Base-by-base conservation (phyloP, 2,888 invertebrate genomes). In the Chloroclysta siterata region DNA sequence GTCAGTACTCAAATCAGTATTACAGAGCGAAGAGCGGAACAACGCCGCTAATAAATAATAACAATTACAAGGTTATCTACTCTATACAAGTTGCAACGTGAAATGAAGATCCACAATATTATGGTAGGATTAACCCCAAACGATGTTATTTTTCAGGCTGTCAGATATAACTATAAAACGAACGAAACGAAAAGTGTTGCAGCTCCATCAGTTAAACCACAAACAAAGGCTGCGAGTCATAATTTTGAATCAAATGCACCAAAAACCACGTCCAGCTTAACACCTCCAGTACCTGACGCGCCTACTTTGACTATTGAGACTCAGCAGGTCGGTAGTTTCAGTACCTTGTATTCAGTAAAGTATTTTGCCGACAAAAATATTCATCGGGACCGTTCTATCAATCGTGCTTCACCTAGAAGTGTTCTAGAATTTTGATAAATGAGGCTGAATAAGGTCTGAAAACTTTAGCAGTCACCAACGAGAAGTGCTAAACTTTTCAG, bases 1-100 rank as follows among this genome's bases (percentile, higher is more conserved):
- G 82, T 66, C 87, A 87, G 65, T 91, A 89, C 73, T 89, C 88
- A 5, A 89, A 87, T 65, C 90, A 90, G 76, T 85, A 78, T 75
- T 92, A 93, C 64, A 80, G 88, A 77, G 84, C 83, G 6, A 87
- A 84, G 72, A 75, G 79, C 36, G 81, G 72, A 67, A 71, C 82
- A n/a, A 75, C 65, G 7, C 63, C 83, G 28, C 80, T 74, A 61
- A 83, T 83, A 66, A 88, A 87, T 64, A 83, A 85, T 67, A 88
- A 87, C 69, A 87, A 88, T 73, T 84, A 78, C 69, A 89, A 88
- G 82, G 89, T 87, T 46, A 48, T n/a, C 14, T 41, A 29, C 22
- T 5, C 36, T 15, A 44, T 15, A 14, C 7, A 44, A 15, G 1
- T n/a, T 15, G 5, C n/a, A 14, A 7, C 6, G 42, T 42, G 7